Evolutionary conservation across 2,888 invertebrate genomes (phyloP), one percentile per base, ranked within the genome.

Genomic region (Bombyx huttoni): DNA sequence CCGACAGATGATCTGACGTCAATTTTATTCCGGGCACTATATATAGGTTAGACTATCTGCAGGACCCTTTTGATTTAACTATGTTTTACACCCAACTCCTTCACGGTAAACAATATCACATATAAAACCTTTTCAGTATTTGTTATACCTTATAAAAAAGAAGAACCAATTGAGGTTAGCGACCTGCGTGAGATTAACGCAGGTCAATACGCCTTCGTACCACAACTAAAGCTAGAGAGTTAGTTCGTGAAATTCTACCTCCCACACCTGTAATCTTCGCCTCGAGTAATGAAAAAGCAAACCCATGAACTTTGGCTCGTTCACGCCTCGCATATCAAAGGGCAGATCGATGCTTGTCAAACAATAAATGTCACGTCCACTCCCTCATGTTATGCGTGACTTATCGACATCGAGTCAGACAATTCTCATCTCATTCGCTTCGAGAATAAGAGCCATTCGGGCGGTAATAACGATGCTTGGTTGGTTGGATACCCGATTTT

Each of bases 281-380:
- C 34, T 46, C 40, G 33, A 50, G 40, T 50, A 52, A 49, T 52
- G 52, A 52, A 52, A 52, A 49, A 52, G 70, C 68, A 68, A 65
- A 63, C 67, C 68, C 61, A 62, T 78, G 81, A 81, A 81, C 81
- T 81, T 81, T 75, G 68, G 63, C 72, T 68, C 67, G 65, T 79
- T 84, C 80, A 80, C 84, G 83, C 81, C 74, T 82, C 77, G 82
- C 75, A 78, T 80, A 78, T 75, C 81, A 87, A 86, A 86, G 83
- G 83, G 77, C 86, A 87, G 86, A 87, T 87, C 87, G 87, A 88
- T 88, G 82, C 77, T 82, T 83, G 86, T 86, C 87, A 87, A 85
- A 88, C 87, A 87, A 88, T 87, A 86, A 88, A 88, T 87, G 87
- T 85, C 87, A 87, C 84, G 87, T 87, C 85, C 87, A 87, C 79